A percentile compares a stretch with the other conserved stretches of the same genome.
Conservation (phyloP, 1,140 invertebrate species). For the Drosophila lacertosa region DNA sequence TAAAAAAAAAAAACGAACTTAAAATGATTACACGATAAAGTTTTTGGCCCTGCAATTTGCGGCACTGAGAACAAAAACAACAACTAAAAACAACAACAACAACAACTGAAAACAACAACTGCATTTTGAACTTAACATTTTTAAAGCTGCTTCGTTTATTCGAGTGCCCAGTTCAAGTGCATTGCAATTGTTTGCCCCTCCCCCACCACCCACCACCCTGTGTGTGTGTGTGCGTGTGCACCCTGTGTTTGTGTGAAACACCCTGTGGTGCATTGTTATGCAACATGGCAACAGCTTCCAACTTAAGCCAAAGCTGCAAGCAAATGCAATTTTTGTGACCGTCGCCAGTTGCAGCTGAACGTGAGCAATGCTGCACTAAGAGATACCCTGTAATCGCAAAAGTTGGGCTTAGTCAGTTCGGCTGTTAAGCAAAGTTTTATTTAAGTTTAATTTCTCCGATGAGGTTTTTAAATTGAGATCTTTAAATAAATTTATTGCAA, state of each 20-base stretch:
- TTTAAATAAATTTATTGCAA: too few species aligned
- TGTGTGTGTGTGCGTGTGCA: not conserved
- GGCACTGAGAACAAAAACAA: constrained; percentile 26
- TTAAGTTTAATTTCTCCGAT: too few species aligned
- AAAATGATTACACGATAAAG: constrained; percentile 80
- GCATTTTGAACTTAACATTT: constrained; percentile 41
- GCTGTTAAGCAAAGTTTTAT: too few species aligned
- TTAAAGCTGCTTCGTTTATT: constrained; percentile 34
- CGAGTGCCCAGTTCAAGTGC: constrained; percentile 31
- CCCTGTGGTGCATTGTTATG: not conserved
- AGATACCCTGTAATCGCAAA: constrained; percentile 3
- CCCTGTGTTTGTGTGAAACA: not conserved
- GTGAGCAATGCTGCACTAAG: not conserved
- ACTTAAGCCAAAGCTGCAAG: not conserved
- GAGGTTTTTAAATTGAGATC: too few species aligned
- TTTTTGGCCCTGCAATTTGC: constrained; percentile 74
- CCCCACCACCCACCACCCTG: not conserved
- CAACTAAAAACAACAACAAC: constrained; percentile 13
- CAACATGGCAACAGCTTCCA: not conserved
- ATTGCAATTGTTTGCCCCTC: constrained; percentile 31
- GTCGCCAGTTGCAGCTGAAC: not conserved
- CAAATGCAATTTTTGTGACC: constrained; percentile 11
- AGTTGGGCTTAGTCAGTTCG: too few species aligned
- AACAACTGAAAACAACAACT: constrained; percentile 2
- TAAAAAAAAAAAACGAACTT: constrained; percentile 80